Percentiles rank a stretch among this genome's conserved stretches.
Evolutionary conservation across 1,140 invertebrate species (phyloP).

Genomic region (Drosophila jambulina): DNA sequence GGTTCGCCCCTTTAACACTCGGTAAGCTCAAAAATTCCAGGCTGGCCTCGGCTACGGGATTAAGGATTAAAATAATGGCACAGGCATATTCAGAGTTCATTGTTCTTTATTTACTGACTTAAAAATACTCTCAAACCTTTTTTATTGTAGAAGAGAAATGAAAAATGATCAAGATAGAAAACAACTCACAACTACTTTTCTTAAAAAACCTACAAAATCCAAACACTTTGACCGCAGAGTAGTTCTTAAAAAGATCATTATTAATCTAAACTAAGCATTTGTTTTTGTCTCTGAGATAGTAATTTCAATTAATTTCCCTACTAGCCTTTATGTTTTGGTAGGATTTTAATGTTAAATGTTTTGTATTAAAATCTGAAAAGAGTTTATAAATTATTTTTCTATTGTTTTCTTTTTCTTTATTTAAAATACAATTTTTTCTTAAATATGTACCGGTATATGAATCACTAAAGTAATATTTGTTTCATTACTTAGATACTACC

Average conservation of each 20-base stretch:
- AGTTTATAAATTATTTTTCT: background rate
- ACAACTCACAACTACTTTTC: no score
- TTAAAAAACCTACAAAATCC: background rate
- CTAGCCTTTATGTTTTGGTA: background rate
- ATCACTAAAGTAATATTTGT: background rate
- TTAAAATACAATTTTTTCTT: no score
- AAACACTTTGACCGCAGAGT: no score
- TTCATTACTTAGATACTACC: background rate
- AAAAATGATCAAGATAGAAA: no score
- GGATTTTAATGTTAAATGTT: no score
- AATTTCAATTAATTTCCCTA: no score
- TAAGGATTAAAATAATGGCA: slow-evolving; percentile 1
- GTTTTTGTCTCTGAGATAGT: no score
- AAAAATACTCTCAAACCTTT: background rate
- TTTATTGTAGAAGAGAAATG: background rate
- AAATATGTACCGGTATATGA: background rate
- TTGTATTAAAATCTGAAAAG: no score
- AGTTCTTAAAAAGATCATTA: no score
- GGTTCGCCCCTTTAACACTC: slow-evolving; percentile 89
- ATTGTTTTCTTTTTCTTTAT: background rate
- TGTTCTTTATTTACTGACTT: background rate
- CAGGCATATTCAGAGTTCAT: background rate
- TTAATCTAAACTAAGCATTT: no score
- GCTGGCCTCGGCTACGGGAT: slow-evolving; percentile 11
- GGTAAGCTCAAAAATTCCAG: slow-evolving; percentile 84